Conservation (phyloP, 2,797 vertebrate genomes). For the Falco novaeseelandiae region DNA sequence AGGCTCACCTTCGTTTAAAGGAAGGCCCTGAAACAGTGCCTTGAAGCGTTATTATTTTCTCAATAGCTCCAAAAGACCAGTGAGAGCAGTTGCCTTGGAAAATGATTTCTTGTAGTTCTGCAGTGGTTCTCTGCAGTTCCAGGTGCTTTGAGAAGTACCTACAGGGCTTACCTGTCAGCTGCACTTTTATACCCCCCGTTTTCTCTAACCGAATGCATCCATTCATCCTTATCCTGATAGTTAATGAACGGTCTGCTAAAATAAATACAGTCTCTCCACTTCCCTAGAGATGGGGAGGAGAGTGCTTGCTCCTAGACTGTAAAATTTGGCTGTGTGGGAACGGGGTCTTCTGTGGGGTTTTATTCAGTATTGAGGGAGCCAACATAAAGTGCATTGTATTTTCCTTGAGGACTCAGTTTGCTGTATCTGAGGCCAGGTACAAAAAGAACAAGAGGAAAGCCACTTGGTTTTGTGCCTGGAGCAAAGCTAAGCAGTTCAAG, state of each 20-base stretch:
- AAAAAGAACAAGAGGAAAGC: slow-evolving; percentile 26
- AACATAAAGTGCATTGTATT: not conserved
- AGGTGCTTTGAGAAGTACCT: not conserved
- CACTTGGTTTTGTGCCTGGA: slow-evolving; percentile 56
- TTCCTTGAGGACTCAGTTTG: slow-evolving; percentile 17
- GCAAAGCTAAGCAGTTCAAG: slow-evolving; percentile 28
- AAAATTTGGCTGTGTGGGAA: not conserved
- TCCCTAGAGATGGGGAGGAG: not conserved
- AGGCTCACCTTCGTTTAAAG: not conserved
- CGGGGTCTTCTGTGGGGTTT: not conserved
- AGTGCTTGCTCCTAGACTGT: not conserved
- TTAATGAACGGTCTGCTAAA: not conserved
- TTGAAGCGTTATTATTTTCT: not conserved
- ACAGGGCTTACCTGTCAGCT: not conserved
- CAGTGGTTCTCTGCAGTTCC: not conserved
- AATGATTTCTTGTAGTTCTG: not conserved
- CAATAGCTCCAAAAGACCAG: not conserved
- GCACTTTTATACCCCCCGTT: not conserved
- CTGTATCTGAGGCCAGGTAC: slow-evolving; percentile 18
- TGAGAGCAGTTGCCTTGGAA: rapidly evolving
- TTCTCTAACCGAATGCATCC: not conserved
- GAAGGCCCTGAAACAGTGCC: rapidly evolving
- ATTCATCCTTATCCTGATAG: not conserved
- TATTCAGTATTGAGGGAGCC: not conserved
- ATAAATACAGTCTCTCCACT: not conserved